A percentile compares a stretch with the other conserved stretches of the same genome.
phyloP scores from a whole-genome alignment of 2,113 vertebrate species.

The Microtus pennsylvanicus region DNA sequence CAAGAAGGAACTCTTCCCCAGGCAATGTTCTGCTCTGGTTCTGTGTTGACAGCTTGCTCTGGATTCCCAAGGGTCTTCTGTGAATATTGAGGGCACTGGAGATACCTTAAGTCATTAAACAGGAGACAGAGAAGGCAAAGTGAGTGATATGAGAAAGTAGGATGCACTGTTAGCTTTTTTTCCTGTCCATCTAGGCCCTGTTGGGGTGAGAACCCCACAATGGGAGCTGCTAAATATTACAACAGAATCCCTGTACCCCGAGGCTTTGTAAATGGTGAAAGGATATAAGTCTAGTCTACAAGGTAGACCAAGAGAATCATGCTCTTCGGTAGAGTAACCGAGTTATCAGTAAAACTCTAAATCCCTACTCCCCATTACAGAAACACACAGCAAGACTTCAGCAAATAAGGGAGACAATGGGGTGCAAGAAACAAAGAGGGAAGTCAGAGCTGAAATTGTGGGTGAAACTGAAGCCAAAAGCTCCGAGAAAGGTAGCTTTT shows the following conservation, averaged over 20 bases:
- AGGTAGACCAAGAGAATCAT: background rate
- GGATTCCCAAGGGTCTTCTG: background rate
- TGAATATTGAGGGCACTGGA: constrained; percentile 54
- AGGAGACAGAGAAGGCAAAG: background rate
- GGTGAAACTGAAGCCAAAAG: background rate
- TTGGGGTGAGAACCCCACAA: background rate
- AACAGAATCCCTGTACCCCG: background rate
- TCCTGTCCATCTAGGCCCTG: background rate
- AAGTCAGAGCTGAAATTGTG: background rate
- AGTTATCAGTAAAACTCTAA: background rate
- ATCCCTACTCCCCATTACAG: background rate
- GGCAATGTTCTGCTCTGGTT: constrained; percentile 65
- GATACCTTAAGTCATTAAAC: background rate
- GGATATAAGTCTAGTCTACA: background rate
- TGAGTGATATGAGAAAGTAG: constrained; percentile 30
- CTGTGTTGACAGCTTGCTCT: background rate
- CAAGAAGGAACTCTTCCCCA: constrained; percentile 55
- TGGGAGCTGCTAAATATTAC: background rate
- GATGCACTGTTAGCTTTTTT: constrained; percentile 12
- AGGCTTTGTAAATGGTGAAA: background rate
- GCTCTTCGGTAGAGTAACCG: background rate
- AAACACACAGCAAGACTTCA: background rate
- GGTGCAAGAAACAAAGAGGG: background rate
- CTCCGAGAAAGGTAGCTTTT: background rate
- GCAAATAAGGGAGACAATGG: background rate